Base-by-base conservation (phyloP, 2,888 invertebrate genomes). In the Empis livida region DNA sequence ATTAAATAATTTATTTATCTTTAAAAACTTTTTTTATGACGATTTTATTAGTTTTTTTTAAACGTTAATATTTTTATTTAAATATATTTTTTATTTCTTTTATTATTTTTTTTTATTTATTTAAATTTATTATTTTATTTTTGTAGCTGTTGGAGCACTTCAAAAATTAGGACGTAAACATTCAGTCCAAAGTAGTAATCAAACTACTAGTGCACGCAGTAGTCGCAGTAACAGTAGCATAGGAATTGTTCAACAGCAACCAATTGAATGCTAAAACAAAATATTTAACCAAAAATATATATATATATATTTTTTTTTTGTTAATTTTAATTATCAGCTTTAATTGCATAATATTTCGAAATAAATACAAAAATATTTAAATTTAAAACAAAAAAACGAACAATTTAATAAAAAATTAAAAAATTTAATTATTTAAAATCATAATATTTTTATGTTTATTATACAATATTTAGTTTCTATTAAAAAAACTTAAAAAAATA, bases 121-220 rank as follows among this genome's bases (percentile, higher is more conserved):
- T 61, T n/a, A n/a, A n/a, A n/a, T n/a, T n/a, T n/a, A n/a, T n/a
- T n/a, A n/a, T 59, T 53, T 59, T 60, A 57, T 55, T 56, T 60
- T 62, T 62, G 59, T 73, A 78, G 77, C 77, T 63, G 74, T 76
- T 65, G 71, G 76, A 65, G 67, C 71, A 64, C 73, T 77, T 61
- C 76, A 77, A 71, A 68, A 65, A 64, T 58, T 70, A 60, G 63
- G 61, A 59, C 65, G 68, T 60, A 61, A 65, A 59, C 23, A 27
- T 14, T 41, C 41, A 10, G 9, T 41, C 5, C 40, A 15, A 41
- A 35, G n/a, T 35, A 44, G 23, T n/a, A n/a, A n/a, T 37, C 20
- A 30, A n/a, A 8, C 15, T 6, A 42, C 10, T 32, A 31, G 32
- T 43, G 32, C 9, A 20, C 41, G 41, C n/a, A 41, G 41, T 41